Percentiles rank a stretch among this genome's conserved stretches.
These are phyloP conservation scores for Serinus canaria DNA, from an alignment of 2,113 vertebrate species.

Conservation along the genomic window DNA sequence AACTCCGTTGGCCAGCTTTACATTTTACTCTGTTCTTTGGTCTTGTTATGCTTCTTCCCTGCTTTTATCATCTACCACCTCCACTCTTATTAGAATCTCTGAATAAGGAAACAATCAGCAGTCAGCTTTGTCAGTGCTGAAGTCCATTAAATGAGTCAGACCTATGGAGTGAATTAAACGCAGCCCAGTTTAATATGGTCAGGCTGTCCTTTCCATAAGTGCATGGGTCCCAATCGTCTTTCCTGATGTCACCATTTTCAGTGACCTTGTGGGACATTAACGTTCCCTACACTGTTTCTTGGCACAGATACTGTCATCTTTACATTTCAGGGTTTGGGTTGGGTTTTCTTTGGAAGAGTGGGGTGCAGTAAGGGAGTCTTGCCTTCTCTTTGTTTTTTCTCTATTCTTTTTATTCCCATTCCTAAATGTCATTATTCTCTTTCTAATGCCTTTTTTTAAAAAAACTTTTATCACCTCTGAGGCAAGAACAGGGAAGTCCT, in stretches of 20 bases:
- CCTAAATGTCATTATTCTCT: not conserved
- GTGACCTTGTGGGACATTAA: not conserved
- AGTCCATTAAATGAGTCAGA: conserved; percentile 22
- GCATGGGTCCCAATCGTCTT: not conserved
- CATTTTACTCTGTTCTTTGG: not conserved
- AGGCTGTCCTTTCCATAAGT: not conserved
- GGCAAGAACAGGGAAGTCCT: not conserved
- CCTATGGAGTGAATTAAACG: not conserved
- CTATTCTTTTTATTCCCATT: not conserved
- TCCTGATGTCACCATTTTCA: not conserved
- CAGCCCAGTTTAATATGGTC: not conserved
- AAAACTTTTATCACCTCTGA: not conserved
- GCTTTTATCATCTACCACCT: conserved; percentile 18
- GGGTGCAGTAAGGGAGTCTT: accelerated
- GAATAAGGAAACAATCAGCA: not conserved
- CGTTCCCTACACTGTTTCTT: not conserved
- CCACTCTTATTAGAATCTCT: not conserved
- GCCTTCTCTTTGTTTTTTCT: not conserved
- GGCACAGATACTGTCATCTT: not conserved
- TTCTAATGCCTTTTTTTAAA: not conserved
- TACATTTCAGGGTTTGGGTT: not conserved
- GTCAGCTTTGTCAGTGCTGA: not conserved
- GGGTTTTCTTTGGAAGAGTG: not conserved
- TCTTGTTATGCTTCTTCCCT: not conserved
- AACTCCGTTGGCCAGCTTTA: conserved; percentile 8